A percentile compares a stretch with the other conserved stretches of the same genome.
These are phyloP conservation scores for Euproctis similis DNA, from an alignment of 2,888 invertebrate genomes.

Conservation along the genomic window DNA sequence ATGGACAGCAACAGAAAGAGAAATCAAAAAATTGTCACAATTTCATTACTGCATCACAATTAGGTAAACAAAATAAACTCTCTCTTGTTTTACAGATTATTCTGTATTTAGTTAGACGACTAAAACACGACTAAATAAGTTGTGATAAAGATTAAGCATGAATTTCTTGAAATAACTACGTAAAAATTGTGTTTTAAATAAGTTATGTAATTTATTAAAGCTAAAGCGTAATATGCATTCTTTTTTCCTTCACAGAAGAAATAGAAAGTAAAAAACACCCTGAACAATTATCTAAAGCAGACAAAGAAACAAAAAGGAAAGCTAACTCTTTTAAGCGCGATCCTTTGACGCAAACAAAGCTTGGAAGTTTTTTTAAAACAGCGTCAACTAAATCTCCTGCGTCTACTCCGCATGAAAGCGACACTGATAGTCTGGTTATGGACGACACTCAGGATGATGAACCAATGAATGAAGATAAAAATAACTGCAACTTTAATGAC, in stretches of 20 bases:
- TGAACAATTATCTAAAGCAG: constrained; percentile 54
- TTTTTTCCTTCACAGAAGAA: no score
- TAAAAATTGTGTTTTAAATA: no score
- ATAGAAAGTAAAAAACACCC: constrained; percentile 32
- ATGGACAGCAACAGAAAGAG: constrained; percentile 50
- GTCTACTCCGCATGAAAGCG: constrained; percentile 39
- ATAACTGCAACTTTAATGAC: constrained; percentile 25
- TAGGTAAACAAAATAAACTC: no score
- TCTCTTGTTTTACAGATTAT: no score
- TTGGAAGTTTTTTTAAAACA: constrained; percentile 59
- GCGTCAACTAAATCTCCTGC: constrained; percentile 35
- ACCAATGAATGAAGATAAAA: constrained; percentile 21
- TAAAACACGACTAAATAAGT: no score
- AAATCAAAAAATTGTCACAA: constrained; percentile 29
- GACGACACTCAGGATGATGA: constrained; percentile 35
- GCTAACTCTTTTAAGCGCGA: constrained; percentile 67
- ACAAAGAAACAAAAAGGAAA: constrained; percentile 62
- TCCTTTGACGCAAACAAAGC: constrained; percentile 61
- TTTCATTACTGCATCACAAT: constrained; percentile 56
- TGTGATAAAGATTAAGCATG: no score
- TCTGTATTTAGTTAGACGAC: no score
- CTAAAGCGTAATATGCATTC: no score
- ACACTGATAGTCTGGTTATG: constrained; percentile 45
- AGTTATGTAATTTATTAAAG: no score
- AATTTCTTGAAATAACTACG: no score